Percentiles rank a stretch among this genome's conserved stretches.
These are phyloP conservation scores for Pelochelys cantorii DNA, from an alignment of 2,797 vertebrate species.

Conservation along the genomic window DNA sequence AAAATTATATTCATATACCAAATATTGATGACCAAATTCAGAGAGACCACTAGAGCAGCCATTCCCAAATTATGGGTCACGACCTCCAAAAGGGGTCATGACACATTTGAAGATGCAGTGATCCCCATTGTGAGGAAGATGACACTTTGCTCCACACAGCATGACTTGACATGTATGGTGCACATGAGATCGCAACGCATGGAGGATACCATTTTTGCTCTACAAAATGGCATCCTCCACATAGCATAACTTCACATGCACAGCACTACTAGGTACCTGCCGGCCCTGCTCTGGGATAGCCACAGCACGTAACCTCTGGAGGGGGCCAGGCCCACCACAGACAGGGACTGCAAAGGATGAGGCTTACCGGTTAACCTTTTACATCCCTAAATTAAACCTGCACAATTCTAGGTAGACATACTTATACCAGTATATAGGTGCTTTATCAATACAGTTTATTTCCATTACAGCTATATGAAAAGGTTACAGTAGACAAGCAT, in stretches of 20 bases:
- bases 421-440: background rate
- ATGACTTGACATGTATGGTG: background rate
- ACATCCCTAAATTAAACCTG: background rate
- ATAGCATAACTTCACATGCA: background rate
- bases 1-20: conserved; percentile 19
- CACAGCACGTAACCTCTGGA: too few species aligned
- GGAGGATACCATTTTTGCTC: background rate
- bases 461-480: background rate
- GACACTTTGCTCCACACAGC: too few species aligned
- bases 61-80: too few species aligned
- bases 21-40: background rate
- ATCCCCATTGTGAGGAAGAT: too few species aligned
- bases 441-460: background rate
- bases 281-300: too few species aligned
- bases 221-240: background rate
- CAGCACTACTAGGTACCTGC: background rate
- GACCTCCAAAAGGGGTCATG: too few species aligned
- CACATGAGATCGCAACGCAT: background rate
- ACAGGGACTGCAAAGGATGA: too few species aligned
- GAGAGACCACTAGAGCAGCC: too few species aligned
- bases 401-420: background rate
- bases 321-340: too few species aligned
- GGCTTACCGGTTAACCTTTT: too few species aligned
- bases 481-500: background rate
- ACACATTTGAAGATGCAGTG: too few species aligned